Conservation (phyloP, 2,797 vertebrate species). For the Gallirallus australis region DNA sequence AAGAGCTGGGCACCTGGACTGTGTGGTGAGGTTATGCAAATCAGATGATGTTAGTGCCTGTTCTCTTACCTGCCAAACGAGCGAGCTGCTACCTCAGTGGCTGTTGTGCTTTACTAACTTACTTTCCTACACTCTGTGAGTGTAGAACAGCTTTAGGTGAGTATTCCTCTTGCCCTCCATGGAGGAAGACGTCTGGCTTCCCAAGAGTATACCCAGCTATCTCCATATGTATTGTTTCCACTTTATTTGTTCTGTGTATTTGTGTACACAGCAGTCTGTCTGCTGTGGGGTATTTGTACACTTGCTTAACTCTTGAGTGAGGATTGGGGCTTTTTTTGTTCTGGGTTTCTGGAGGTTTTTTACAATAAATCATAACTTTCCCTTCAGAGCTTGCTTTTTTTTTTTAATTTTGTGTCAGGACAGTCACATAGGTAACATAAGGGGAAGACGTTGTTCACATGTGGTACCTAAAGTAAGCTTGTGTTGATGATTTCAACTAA, state of each 20-base stretch:
- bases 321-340: not conserved
- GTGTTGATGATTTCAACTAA: not conserved
- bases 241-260: not conserved
- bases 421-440: not conserved
- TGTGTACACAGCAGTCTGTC: not conserved
- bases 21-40: not conserved
- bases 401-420: not conserved
- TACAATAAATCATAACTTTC: not conserved
- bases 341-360: not conserved
- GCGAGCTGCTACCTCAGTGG: not conserved
- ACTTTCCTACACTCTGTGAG: not conserved
- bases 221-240: accelerated
- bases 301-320: not conserved
- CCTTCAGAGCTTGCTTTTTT: not conserved
- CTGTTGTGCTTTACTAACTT: not conserved
- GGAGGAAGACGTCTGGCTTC: not conserved
- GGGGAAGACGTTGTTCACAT: not conserved
- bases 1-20: not conserved
- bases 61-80: not conserved
- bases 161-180: not conserved
- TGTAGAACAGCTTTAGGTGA: not conserved
- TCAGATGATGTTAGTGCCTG: not conserved
- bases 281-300: not conserved
- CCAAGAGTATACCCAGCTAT: not conserved
- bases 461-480: not conserved